Percentiles rank a stretch among this genome's conserved stretches.
These are phyloP conservation scores for Hemichromis elongatus DNA, from an alignment of 2,113 vertebrate genomes.

Conservation along the genomic window DNA sequence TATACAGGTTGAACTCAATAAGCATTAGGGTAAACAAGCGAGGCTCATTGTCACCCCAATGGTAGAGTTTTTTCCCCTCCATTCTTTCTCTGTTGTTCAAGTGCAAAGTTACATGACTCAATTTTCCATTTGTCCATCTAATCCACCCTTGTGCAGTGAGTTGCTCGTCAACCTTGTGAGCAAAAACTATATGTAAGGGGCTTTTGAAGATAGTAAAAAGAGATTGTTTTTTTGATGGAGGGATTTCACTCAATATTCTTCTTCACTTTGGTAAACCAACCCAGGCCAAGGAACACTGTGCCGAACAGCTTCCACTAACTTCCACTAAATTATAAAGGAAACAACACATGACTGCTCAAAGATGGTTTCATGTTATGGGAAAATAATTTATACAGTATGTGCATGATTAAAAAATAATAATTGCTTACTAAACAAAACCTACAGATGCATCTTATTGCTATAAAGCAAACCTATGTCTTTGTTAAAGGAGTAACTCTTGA, in stretches of 20 bases:
- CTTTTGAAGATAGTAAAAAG: conserved; percentile 21
- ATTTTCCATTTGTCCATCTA: conserved; percentile 24
- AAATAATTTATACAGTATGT: neutral
- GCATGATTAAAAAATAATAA: neutral
- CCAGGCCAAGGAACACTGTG: neutral
- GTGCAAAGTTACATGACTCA: conserved; percentile 26
- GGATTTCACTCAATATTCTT: conserved; percentile 1
- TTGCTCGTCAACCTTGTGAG: neutral
- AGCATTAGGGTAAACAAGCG: conserved; percentile 21
- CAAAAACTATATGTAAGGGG: conserved; percentile 13
- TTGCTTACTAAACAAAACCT: neutral
- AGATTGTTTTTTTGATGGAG: conserved; percentile 22
- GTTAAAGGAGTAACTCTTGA: neutral
- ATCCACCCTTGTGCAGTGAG: neutral
- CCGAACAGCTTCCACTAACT: neutral
- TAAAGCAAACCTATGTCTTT: neutral
- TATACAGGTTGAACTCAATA: neutral
- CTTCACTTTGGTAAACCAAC: neutral
- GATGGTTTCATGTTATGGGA: neutral
- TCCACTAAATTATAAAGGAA: neutral
- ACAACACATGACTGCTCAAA: neutral
- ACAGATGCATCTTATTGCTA: neutral
- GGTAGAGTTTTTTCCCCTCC: neutral
- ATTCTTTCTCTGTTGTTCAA: neutral
- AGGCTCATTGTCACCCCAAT: neutral